A percentile compares a stretch with the other conserved stretches of the same genome.
phyloP scores from a whole-genome alignment of 2,113 vertebrate genomes.

The Cololabis saira region DNA sequence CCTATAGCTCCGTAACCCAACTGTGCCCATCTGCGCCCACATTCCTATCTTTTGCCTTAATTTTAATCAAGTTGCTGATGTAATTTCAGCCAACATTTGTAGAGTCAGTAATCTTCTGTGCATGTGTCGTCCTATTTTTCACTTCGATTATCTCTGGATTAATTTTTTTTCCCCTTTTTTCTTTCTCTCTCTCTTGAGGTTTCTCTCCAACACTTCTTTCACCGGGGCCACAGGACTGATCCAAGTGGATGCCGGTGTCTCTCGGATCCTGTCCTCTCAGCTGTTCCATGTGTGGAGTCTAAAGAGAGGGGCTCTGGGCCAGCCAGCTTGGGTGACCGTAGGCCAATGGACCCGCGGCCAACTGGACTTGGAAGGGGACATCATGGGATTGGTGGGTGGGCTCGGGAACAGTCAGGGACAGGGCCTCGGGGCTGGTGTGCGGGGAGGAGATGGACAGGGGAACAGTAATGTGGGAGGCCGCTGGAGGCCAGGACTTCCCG shows the following conservation, averaged over 20 bases:
- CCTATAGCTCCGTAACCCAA: slow-evolving; percentile 39
- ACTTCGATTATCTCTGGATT: slow-evolving; percentile 2
- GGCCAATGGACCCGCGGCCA: slow-evolving; percentile 91
- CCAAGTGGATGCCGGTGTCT: slow-evolving; percentile 85
- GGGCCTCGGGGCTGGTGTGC: slow-evolving; percentile 88
- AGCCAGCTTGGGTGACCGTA: slow-evolving; percentile 93
- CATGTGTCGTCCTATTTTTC: background rate
- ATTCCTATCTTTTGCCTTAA: slow-evolving; percentile 23
- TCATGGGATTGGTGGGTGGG: slow-evolving; percentile 87
- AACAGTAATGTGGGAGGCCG: slow-evolving; percentile 58
- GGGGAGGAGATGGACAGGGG: slow-evolving; percentile 65
- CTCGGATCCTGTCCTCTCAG: slow-evolving; percentile 89
- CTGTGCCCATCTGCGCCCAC: slow-evolving; percentile 21
- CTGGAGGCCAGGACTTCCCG: slow-evolving; percentile 76
- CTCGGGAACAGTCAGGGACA: slow-evolving; percentile 85
- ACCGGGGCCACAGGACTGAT: slow-evolving; percentile 91
- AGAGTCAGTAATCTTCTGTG: background rate
- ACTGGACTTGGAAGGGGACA: slow-evolving; percentile 88
- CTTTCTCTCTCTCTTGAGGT: slow-evolving; percentile 76
- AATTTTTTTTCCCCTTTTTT: slow-evolving; percentile 21
- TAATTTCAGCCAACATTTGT: slow-evolving; percentile 6
- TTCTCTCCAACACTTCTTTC: slow-evolving; percentile 94
- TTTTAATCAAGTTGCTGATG: background rate
- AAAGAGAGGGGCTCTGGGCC: slow-evolving; percentile 91
- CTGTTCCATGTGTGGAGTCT: slow-evolving; percentile 96